These are phyloP conservation scores for Lacerta agilis DNA, from an alignment of 2,797 vertebrate species.

Conservation along the genomic window DNA sequence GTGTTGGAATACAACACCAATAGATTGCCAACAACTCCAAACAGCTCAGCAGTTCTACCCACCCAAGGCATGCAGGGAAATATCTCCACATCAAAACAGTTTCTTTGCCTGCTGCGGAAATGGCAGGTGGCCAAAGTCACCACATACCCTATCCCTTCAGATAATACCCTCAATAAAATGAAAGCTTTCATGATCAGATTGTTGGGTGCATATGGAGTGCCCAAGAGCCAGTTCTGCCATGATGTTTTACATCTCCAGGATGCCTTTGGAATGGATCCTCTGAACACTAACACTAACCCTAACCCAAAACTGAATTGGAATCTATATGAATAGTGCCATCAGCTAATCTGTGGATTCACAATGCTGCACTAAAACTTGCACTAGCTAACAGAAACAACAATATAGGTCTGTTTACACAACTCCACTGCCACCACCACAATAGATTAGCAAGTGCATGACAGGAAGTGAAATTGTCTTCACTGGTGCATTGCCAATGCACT, in stretches of 20 bases:
- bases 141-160: slow-evolving; percentile 38
- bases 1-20: background rate
- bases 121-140: slow-evolving; percentile 66
- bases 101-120: slow-evolving; percentile 67
- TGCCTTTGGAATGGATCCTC: background rate
- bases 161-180: slow-evolving; percentile 44
- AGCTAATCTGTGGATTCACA: background rate
- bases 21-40: slow-evolving; percentile 21
- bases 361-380: background rate
- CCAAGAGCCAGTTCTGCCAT: background rate
- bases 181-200: slow-evolving; percentile 37
- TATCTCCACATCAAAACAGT: slow-evolving; percentile 63
- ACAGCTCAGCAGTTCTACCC: slow-evolving; percentile 52
- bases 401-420: background rate
- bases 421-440: background rate
- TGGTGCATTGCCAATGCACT: no score
- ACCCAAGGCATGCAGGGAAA: slow-evolving; percentile 21
- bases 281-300: no score
- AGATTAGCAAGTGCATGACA: background rate
- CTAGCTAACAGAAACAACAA: background rate
- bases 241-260: background rate
- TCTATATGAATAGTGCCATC: background rate
- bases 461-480: background rate
- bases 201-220: background rate
- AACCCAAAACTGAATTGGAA: background rate